These are phyloP conservation scores for Odontocolon sp. DNA, from an alignment of 2,888 invertebrate genomes.

Conservation along the genomic window DNA sequence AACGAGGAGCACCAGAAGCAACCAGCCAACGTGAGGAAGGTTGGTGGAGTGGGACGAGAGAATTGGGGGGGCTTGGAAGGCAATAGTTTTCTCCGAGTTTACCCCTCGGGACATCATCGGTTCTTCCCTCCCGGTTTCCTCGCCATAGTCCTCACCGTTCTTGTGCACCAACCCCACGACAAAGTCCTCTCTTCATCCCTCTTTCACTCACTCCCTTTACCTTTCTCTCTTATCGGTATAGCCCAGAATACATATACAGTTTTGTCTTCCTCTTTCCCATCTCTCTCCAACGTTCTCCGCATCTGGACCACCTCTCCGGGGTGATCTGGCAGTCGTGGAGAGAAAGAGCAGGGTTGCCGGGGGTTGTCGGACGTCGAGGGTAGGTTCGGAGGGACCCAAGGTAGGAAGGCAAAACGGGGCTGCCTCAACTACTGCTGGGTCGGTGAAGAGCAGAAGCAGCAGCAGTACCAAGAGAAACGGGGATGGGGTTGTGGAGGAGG, in stretches of 20 bases:
- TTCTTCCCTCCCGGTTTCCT: slow-evolving; percentile 62
- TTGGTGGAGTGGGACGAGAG: slow-evolving; percentile 11
- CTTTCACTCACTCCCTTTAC: slow-evolving; percentile 26
- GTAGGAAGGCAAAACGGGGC: too few species aligned
- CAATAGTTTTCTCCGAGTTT: slow-evolving; percentile 74
- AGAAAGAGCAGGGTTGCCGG: slow-evolving; percentile 50
- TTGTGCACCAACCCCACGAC: slow-evolving; percentile 43
- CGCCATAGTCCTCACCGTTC: slow-evolving; percentile 44
- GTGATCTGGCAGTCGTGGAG: slow-evolving; percentile 66
- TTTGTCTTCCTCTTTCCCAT: slow-evolving; percentile 39
- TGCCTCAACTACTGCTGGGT: too few species aligned
- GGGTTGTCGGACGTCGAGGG: slow-evolving; percentile 51
- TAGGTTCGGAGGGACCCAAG: too few species aligned
- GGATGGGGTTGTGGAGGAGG: slow-evolving; percentile 58
- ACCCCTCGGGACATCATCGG: slow-evolving; percentile 73
- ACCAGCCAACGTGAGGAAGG: slow-evolving; percentile 7
- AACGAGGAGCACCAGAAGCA: slow-evolving; percentile 39
- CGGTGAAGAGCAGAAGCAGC: slow-evolving; percentile 50
- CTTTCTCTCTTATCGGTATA: slow-evolving; percentile 18
- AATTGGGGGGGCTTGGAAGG: slow-evolving; percentile 53
- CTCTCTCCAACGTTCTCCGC: slow-evolving; percentile 41
- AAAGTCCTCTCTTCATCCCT: slow-evolving; percentile 48
- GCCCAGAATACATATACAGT: slow-evolving; percentile 14
- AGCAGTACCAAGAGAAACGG: slow-evolving; percentile 8
- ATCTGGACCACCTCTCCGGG: slow-evolving; percentile 65